Evolutionary conservation across 2,113 vertebrate species (phyloP), one percentile per base, ranked within the genome.

Genomic region (Dendrocopos noguchii): DNA sequence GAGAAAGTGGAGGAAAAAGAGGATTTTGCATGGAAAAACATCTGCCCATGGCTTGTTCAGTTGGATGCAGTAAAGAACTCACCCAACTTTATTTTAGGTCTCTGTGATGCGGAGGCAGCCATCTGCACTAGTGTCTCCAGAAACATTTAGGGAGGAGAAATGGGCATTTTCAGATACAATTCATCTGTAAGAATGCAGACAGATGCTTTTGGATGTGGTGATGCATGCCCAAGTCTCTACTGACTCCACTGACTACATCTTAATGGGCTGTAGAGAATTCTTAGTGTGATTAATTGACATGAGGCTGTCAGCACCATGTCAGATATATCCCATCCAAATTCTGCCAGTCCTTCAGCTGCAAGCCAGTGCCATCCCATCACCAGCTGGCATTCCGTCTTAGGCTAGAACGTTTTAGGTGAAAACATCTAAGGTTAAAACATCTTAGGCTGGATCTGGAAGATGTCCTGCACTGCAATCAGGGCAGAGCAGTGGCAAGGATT

Each of bases 201-300:
- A 59, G 78, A 82, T 91, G 57, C 74, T 91, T 89, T 80, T 74
- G 39, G 61, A 67, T 80, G 25, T 67, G 36, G 36, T 71, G 72
- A 60, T 91, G 84, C 79, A 80, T 50, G 13, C 17, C 56, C 64
- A 56, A 53, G 53, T 52, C 75, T 90, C 47, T 47, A 42, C 76
- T 87, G 79, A 66, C 81, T 87, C 39, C 39, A 57, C 39, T 82
- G 81, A 68, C 83, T 93, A 85, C 60, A 91, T 80, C 88, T 79
- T 72, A 80, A 55, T 64, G 68, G 64, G 65, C 73, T 80, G 73
- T 34, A 80, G 52, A 66, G 65, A 77, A 29, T 1, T 15, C 42
- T 91, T 85, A 88, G 80, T 1, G 1, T 80, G 79, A 92, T 92
- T 94, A 88, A 95, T 91, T 87, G 72, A 70, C 55, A 85, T 60